Base-by-base conservation (phyloP, 2,113 vertebrate species). In the Furnarius figulus region DNA sequence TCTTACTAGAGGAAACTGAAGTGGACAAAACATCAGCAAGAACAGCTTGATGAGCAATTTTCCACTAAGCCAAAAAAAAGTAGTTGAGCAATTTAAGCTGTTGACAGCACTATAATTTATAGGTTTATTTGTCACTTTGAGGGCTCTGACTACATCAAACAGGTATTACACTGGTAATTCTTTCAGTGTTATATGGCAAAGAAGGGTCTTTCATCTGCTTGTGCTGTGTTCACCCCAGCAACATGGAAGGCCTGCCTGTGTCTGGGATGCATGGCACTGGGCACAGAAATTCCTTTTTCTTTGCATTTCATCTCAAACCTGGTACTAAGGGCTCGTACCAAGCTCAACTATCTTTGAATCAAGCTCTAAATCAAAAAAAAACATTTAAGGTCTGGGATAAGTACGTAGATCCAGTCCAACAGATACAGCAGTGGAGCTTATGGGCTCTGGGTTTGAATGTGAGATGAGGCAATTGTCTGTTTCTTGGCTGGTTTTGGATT, bases 251-350 rank as follows among this genome's bases (percentile, higher is more conserved):
- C 22, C 15, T 44, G 14, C 5, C 50, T 46, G 55, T 8, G 9
- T 40, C 56, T 33, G 21, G 6, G 6, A 7, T 21, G 14, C 13
- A 2, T 5, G 11, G 39, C 53, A 14, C 52, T 12, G 37, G 23
- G 40, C 31, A 49, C 28, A 85, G 46, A 72, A 81, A 53, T 23
- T 23, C 13, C 68, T 81, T 68, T 68, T 8, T 14, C 28, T 58
- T 31, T 58, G 31, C 18, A 76, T 22, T 35, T 21, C 2, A 4
- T 44, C 62, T 53, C 49, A 66, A 46, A 53, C 10, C 17, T 46
- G n/a, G 15, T 65, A 15, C 47, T 66, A 23, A 0, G 4, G 21
- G 6, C 7, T 81, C 33, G 31, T 72, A 12, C 9, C 0, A 0
- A 79, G 20, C 72, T 56, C 52, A 63, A 4, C 30, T 37, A 3